Percentiles rank a stretch among this genome's conserved stretches.
phyloP scores from a whole-genome alignment of 2,888 invertebrate species.

The Drosophila kanekoi region DNA sequence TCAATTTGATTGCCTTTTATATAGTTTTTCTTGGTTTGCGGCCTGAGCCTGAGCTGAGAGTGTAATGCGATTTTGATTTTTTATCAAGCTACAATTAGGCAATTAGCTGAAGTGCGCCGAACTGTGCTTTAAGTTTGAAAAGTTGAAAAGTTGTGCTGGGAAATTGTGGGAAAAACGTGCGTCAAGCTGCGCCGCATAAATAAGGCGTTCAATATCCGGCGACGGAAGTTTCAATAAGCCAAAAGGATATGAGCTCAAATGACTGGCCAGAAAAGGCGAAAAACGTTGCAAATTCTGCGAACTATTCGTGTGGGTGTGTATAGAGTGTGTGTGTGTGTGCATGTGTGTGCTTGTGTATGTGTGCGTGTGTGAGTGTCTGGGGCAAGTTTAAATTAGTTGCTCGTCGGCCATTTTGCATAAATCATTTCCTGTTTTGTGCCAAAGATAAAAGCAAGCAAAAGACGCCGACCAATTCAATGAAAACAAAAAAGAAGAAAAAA shows the following conservation, averaged over 20 bases:
- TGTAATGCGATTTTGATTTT: slow-evolving; percentile 70
- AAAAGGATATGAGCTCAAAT: slow-evolving; percentile 72
- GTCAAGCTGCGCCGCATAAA: slow-evolving; percentile 31
- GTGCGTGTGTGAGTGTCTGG: background rate
- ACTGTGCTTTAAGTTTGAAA: slow-evolving; percentile 19
- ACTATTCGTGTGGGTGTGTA: slow-evolving; percentile 33
- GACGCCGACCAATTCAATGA: slow-evolving; percentile 53
- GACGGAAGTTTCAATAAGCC: slow-evolving; percentile 71
- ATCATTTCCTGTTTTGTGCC: slow-evolving; percentile 77
- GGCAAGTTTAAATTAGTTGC: slow-evolving; percentile 72
- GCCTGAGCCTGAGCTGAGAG: slow-evolving; percentile 16
- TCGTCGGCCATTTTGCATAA: slow-evolving; percentile 70
- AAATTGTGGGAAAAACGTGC: background rate
- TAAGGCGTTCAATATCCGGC: slow-evolving; percentile 70
- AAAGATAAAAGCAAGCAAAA: slow-evolving; percentile 65
- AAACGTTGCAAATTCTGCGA: slow-evolving; percentile 32
- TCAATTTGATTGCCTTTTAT: slow-evolving; percentile 74
- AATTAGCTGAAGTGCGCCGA: slow-evolving; percentile 59
- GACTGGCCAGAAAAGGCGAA: slow-evolving; percentile 60
- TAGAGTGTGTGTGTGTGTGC: slow-evolving; percentile 9
- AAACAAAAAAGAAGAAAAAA: slow-evolving; percentile 18
- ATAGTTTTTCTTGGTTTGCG: slow-evolving; percentile 15
- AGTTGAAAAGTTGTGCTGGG: background rate
- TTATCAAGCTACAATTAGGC: slow-evolving; percentile 64
- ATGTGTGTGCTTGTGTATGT: too few relatives aligned